These are phyloP conservation scores for Amblyraja radiata DNA, from an alignment of 2,797 vertebrate species.

Conservation along the genomic window DNA sequence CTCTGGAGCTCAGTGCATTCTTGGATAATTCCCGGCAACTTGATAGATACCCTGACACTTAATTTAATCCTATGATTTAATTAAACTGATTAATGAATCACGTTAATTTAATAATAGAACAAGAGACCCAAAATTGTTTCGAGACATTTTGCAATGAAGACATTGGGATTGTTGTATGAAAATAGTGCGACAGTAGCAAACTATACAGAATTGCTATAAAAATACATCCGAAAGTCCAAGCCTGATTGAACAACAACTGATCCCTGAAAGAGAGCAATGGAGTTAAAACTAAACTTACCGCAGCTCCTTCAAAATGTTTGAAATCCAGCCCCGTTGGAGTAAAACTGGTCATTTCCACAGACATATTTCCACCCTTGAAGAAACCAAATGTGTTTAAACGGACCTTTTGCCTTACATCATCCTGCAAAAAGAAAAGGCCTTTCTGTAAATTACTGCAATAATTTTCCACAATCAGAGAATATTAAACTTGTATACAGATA, in stretches of 20 bases:
- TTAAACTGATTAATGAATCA: too few species aligned
- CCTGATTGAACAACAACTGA: background rate
- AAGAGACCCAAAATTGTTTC: background rate
- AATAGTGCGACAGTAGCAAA: background rate
- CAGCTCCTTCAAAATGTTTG: constrained; percentile 44
- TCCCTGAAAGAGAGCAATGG: background rate
- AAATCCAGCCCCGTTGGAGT: constrained; percentile 48
- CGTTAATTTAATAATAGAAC: background rate
- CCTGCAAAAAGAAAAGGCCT: constrained; percentile 48
- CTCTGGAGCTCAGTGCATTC: too few species aligned
- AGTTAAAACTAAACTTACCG: constrained; percentile 44
- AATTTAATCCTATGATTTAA: too few species aligned
- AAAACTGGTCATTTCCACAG: constrained; percentile 62
- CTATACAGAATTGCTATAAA: background rate
- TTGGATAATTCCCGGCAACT: too few species aligned
- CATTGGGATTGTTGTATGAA: background rate
- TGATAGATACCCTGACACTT: too few species aligned
- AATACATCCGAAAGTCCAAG: background rate
- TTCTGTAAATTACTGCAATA: background rate
- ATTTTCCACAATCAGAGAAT: background rate
- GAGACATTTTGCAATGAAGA: background rate
- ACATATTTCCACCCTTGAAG: constrained; percentile 73
- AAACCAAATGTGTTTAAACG: constrained; percentile 78
- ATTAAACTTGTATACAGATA: background rate
- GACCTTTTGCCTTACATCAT: constrained; percentile 71